phyloP scores from a whole-genome alignment of 1,140 invertebrate genomes.

The Neodiprion virginianus region DNA sequence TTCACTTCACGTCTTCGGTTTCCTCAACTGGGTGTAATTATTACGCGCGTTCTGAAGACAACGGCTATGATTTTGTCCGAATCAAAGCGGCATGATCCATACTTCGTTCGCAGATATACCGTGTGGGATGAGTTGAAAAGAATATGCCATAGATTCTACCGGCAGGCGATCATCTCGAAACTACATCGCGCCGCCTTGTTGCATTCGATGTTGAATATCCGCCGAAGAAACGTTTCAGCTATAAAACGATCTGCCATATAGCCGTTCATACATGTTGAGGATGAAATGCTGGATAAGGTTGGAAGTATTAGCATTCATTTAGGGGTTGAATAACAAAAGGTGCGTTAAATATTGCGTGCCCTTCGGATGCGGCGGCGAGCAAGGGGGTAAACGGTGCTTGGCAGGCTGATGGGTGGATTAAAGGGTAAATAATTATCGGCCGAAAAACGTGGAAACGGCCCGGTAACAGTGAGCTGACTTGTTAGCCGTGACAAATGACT shows the following conservation, averaged over 20 bases:
- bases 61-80: no score
- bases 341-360: constrained; percentile 5
- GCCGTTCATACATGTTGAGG: background rate
- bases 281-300: background rate
- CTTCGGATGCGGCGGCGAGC: background rate
- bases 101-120: constrained; percentile 9
- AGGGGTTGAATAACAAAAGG: constrained; percentile 3
- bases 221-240: background rate
- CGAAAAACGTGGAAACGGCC: background rate
- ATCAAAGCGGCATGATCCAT: no score
- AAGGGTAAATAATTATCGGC: constrained; percentile 3
- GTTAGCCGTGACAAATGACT: constrained; percentile 1
- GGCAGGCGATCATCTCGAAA: no score
- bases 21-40: no score
- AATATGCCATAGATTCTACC: no score
- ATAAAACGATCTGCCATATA: background rate
- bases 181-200: background rate
- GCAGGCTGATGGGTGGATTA: background rate
- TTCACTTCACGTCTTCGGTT: no score
- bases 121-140: constrained; percentile 12
- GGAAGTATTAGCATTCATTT: constrained; percentile 3
- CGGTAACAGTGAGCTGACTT: background rate
- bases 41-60: no score
- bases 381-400: background rate
- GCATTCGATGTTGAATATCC: background rate